Evolutionary conservation across 2,797 vertebrate species (phyloP).

Genomic region (Delichon dasypus): DNA sequence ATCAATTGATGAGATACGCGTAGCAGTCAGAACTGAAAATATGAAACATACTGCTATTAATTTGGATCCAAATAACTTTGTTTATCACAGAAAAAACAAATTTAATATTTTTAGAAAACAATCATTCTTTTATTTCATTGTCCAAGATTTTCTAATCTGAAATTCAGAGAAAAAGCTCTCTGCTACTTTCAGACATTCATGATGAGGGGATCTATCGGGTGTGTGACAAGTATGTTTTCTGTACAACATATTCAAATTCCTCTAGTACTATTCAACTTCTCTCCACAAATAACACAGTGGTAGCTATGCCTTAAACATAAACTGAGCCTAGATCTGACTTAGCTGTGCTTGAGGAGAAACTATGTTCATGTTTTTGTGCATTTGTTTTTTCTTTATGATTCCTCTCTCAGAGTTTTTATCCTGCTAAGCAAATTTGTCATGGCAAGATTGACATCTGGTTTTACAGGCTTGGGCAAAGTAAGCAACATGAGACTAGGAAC

Average conservation of each 20-base stretch:
- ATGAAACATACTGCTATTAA: background rate
- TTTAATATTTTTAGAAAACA: slow-evolving; percentile 22
- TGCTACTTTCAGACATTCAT: background rate
- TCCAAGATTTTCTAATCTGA: slow-evolving; percentile 7
- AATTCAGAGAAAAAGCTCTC: slow-evolving; percentile 18
- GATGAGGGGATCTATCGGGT: background rate
- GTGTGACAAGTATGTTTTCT: background rate
- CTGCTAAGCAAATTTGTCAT: slow-evolving; percentile 16
- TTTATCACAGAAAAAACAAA: background rate
- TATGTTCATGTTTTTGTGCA: background rate
- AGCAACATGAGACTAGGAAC: background rate
- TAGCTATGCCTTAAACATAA: background rate
- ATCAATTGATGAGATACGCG: background rate
- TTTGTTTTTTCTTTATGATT: background rate
- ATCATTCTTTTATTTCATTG: slow-evolving; percentile 13
- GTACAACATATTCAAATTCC: background rate
- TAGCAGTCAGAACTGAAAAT: background rate
- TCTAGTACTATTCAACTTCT: background rate
- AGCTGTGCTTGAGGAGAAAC: background rate
- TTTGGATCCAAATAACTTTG: background rate
- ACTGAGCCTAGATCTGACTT: background rate
- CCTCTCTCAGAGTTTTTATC: slow-evolving; percentile 1
- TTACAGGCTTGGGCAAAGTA: slow-evolving; percentile 4
- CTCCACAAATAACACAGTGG: background rate
- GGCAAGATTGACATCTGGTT: slow-evolving; percentile 10